Evolutionary conservation across 2,797 vertebrate genomes (phyloP).

Genomic region (Pipistrellus pygmaeus): DNA sequence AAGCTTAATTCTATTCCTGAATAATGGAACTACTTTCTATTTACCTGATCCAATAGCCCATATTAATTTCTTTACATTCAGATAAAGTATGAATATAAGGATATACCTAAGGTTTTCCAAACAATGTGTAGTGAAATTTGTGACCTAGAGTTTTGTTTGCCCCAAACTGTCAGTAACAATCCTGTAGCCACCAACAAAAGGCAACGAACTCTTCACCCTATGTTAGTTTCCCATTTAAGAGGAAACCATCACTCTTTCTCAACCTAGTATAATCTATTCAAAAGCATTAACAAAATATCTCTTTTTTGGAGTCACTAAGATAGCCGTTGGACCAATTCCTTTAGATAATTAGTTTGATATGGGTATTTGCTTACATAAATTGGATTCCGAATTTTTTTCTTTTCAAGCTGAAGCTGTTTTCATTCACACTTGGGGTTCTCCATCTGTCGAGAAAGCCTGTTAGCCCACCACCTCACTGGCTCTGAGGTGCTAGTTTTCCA

Average conservation of each 20-base stretch:
- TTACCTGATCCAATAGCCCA: background rate
- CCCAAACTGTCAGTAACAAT: slow-evolving; percentile 12
- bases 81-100: background rate
- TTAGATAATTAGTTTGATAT: slow-evolving; percentile 62
- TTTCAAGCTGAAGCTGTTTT: slow-evolving; percentile 74
- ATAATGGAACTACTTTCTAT: background rate
- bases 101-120: background rate
- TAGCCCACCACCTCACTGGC: slow-evolving; percentile 70
- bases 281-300: slow-evolving; percentile 36
- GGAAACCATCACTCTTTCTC: slow-evolving; percentile 35
- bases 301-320: background rate
- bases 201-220: background rate
- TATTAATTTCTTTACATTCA: background rate
- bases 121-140: background rate
- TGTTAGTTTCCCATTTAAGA: slow-evolving; percentile 44
- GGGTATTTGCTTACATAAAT: slow-evolving; percentile 64
- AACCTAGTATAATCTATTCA: background rate
- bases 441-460: slow-evolving; percentile 77
- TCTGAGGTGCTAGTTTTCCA: slow-evolving; percentile 77
- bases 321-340: slow-evolving; percentile 21
- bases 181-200: slow-evolving; percentile 25
- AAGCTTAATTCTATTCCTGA: background rate
- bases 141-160: slow-evolving; percentile 29
- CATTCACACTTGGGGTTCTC: slow-evolving; percentile 76
- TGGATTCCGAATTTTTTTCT: slow-evolving; percentile 42